These are phyloP conservation scores for Siniperca undulata DNA, from an alignment of 2,797 vertebrate genomes.

Conservation along the genomic window DNA sequence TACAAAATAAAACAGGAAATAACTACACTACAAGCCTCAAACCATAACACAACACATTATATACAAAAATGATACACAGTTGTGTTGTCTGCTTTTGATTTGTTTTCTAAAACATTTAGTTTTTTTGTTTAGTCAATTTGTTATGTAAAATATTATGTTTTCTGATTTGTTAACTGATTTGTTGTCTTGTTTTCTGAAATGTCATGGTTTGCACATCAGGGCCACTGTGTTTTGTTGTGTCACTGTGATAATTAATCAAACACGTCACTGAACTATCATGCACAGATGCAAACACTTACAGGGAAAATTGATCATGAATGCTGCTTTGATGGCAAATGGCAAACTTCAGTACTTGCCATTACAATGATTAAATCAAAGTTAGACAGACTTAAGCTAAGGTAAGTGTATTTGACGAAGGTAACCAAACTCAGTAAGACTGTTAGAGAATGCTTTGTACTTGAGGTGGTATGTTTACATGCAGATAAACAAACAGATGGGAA, in stretches of 20 bases:
- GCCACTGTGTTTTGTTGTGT: not conserved
- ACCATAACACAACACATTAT: too few relatives aligned
- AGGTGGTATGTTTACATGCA: slow-evolving; percentile 10
- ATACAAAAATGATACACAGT: too few relatives aligned
- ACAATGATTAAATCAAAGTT: not conserved
- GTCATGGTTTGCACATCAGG: not conserved
- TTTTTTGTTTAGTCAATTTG: not conserved
- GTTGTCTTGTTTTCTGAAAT: too few relatives aligned
- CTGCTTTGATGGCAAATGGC: not conserved
- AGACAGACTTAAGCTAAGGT: not conserved
- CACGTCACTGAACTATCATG: not conserved
- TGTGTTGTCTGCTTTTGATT: not conserved
- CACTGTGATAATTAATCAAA: slow-evolving; percentile 23
- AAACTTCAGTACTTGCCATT: not conserved
- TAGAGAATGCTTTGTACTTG: not conserved
- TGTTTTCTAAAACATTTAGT: not conserved
- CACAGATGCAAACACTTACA: not conserved
- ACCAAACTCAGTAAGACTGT: slow-evolving; percentile 8
- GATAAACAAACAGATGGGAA: slow-evolving; percentile 36
- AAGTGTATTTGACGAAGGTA: not conserved
- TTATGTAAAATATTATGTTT: not conserved
- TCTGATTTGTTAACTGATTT: too few relatives aligned
- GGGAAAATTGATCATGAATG: not conserved
- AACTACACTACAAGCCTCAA: too few relatives aligned
- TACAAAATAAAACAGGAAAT: too few relatives aligned